Evolutionary conservation across 2,797 vertebrate genomes (phyloP).

Genomic region (Notolabrus celidotus): DNA sequence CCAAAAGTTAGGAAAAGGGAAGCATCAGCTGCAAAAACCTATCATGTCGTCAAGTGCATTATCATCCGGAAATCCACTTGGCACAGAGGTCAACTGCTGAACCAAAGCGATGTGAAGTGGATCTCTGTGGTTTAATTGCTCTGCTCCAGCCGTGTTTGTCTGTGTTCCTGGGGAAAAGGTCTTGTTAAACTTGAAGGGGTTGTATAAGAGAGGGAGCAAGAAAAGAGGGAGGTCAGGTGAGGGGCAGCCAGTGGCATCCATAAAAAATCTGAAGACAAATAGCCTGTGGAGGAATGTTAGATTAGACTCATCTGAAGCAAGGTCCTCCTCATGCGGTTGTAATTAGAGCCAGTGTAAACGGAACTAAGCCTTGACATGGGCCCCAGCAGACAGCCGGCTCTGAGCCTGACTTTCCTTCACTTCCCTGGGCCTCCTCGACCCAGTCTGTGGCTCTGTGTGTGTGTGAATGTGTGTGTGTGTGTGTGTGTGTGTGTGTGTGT

Average conservation of each 20-base stretch:
- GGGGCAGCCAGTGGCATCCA: conserved; percentile 73
- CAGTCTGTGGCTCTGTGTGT: conserved; percentile 19
- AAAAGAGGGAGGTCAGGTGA: conserved; percentile 50
- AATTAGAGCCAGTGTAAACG: conserved; percentile 84
- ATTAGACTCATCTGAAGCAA: conserved; percentile 77
- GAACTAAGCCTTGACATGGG: conserved; percentile 82
- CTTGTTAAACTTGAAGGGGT: conserved; percentile 13
- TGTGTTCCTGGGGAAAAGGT: conserved; percentile 5
- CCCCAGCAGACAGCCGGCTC: conserved; percentile 73
- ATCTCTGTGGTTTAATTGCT: conserved; percentile 39
- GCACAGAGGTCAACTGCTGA: conserved; percentile 33
- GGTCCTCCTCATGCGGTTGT: conserved; percentile 82
- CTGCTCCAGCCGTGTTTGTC: conserved; percentile 5
- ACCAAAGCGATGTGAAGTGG: conserved; percentile 33
- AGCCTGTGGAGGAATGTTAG: conserved; percentile 75
- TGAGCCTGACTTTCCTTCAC: conserved; percentile 67
- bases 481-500: conserved; percentile 38
- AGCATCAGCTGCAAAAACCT: conserved; percentile 28
- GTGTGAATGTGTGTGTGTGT: conserved; percentile 21
- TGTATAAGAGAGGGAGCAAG: conserved; percentile 6
- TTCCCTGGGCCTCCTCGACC: conserved; percentile 61
- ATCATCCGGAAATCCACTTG: conserved; percentile 45
- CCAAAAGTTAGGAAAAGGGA: conserved; percentile 6
- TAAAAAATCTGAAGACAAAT: conserved; percentile 78
- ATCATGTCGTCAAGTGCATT: conserved; percentile 39